Percentiles rank a stretch among this genome's conserved stretches.
These are phyloP conservation scores for Heliconius hermathena DNA, from an alignment of 1,140 invertebrate species.

Conservation along the genomic window DNA sequence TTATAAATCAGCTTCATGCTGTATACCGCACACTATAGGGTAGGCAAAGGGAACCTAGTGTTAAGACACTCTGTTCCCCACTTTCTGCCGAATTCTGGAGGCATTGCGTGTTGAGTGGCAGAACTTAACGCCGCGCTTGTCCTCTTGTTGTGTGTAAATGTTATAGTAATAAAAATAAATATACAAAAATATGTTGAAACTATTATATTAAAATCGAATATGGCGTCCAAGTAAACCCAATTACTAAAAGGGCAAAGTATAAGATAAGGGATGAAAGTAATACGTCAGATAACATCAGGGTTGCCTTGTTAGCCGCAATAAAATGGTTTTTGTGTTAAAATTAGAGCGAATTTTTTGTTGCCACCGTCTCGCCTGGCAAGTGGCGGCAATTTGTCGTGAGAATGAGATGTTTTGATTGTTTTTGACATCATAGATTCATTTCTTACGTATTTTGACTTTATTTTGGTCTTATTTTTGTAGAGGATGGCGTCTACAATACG, in stretches of 20 bases:
- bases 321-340: slow-evolving; percentile 67
- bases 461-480: no score
- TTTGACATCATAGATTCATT: slow-evolving; percentile 36
- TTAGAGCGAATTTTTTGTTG: slow-evolving; percentile 73
- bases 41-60: no score
- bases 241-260: slow-evolving; percentile 63
- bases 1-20: no score
- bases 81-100: no score
- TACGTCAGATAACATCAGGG: slow-evolving; percentile 72
- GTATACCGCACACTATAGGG: no score
- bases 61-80: no score
- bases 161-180: no score
- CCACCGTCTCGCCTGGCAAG: slow-evolving; percentile 51
- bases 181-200: no score
- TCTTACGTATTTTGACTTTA: not conserved
- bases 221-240: slow-evolving; percentile 59
- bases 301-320: slow-evolving; percentile 72
- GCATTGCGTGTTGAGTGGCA: no score
- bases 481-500: no score
- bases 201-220: not conserved
- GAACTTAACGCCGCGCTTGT: no score
- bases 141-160: no score
- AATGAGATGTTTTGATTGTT: slow-evolving; percentile 51
- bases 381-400: slow-evolving; percentile 69
- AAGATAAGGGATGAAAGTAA: slow-evolving; percentile 78